Conservation (phyloP, 2,113 vertebrate genomes). For the Corythornis vintsioides region DNA sequence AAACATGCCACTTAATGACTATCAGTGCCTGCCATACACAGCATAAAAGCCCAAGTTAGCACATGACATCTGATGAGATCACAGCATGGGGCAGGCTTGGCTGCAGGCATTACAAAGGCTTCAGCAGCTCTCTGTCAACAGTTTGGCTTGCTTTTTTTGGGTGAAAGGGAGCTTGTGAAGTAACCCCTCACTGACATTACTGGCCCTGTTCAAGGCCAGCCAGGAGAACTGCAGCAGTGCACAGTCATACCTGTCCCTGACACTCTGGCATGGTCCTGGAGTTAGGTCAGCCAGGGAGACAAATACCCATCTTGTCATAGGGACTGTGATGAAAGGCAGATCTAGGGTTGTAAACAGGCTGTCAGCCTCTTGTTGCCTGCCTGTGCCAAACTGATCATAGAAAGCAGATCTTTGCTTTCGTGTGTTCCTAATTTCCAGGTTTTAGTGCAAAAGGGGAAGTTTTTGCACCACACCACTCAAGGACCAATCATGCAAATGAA, state of each 20-base stretch:
- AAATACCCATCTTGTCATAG: background rate
- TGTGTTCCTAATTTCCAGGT: background rate
- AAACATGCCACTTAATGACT: background rate
- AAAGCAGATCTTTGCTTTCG: background rate
- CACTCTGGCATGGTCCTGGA: background rate
- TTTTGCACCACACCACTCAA: background rate
- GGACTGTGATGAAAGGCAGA: background rate
- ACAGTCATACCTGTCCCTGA: rapidly evolving
- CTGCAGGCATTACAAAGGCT: background rate
- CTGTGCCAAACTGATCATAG: background rate
- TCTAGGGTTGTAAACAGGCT: background rate
- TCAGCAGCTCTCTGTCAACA: background rate
- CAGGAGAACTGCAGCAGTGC: background rate
- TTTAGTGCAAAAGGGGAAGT: background rate
- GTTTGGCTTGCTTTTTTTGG: background rate
- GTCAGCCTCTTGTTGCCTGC: background rate
- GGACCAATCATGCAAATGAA: background rate
- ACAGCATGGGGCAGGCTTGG: background rate
- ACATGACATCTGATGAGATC: background rate
- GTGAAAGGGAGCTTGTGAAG: background rate
- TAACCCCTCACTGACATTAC: background rate
- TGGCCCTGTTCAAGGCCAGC: background rate
- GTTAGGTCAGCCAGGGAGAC: background rate
- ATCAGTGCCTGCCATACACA: background rate
- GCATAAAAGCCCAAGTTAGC: background rate